Conservation (phyloP, 2,888 invertebrate species). For the Troides oblongomaculatus region DNA sequence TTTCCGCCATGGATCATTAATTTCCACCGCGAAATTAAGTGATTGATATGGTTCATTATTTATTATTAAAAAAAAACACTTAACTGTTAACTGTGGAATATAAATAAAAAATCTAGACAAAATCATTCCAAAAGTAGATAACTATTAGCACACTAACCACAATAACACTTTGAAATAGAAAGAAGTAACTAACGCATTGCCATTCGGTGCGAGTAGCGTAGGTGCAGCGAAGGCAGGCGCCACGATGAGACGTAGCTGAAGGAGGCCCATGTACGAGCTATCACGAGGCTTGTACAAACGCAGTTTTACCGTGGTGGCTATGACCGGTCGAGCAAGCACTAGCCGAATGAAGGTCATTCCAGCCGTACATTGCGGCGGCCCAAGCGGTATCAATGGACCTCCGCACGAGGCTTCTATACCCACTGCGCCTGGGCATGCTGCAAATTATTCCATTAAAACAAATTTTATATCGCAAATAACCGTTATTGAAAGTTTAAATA, state of each 20-base stretch:
- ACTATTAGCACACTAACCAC: no score
- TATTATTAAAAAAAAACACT: no score
- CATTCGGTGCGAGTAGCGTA: constrained; percentile 62
- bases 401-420: constrained; percentile 92
- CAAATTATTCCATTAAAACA: not conserved
- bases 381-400: constrained; percentile 89
- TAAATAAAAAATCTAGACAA: no score
- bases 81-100: no score
- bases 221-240: constrained; percentile 85
- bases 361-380: constrained; percentile 91
- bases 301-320: constrained; percentile 90
- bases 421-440: constrained; percentile 93
- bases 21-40: no score
- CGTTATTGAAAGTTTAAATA: no score
- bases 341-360: constrained; percentile 93
- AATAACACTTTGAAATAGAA: no score
- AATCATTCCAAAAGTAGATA: no score
- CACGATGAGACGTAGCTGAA: constrained; percentile 91
- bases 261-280: constrained; percentile 92
- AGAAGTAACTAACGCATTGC: constrained; percentile 12
- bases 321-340: constrained; percentile 89
- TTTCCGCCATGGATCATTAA: no score
- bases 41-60: no score
- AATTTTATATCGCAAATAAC: no score
- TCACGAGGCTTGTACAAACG: constrained; percentile 90